A percentile compares a stretch with the other conserved stretches of the same genome.
These are phyloP conservation scores for Troilus luridus DNA, from an alignment of 2,888 invertebrate genomes.

Conservation along the genomic window DNA sequence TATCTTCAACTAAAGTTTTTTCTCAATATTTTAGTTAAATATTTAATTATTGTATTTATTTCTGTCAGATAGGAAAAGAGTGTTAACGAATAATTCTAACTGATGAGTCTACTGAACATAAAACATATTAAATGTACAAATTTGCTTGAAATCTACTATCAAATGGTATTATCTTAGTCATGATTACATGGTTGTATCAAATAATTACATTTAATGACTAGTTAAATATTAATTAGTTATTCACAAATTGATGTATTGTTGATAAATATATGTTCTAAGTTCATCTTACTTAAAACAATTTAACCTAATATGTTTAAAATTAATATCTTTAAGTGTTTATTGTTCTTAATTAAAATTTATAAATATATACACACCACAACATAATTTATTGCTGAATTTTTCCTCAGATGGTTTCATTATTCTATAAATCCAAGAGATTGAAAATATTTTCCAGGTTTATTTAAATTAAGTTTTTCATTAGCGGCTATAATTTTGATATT, in stretches of 20 bases:
- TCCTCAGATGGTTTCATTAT: neutral
- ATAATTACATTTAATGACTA: neutral
- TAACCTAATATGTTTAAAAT: neutral
- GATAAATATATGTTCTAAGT: neutral
- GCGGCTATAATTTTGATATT: neutral
- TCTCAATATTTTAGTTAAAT: neutral
- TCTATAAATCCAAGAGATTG: neutral
- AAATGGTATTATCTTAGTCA: neutral
- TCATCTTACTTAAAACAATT: neutral
- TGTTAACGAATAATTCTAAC: neutral
- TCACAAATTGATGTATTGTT: neutral
- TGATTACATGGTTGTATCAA: neutral
- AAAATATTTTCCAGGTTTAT: neutral
- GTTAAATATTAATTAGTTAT: neutral
- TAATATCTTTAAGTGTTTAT: neutral
- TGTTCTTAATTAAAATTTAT: slow-evolving; percentile 4
- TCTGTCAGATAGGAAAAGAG: neutral
- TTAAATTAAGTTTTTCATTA: neutral
- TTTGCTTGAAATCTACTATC: neutral
- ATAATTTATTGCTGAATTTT: slow-evolving; percentile 32
- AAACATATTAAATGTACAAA: neutral
- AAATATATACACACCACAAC: slow-evolving; percentile 5
- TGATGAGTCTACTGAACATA: neutral
- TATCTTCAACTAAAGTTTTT: neutral
- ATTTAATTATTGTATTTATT: neutral